Conservation (phyloP, 2,888 invertebrate genomes). For the Gastracanthus pulcherrimus region DNA sequence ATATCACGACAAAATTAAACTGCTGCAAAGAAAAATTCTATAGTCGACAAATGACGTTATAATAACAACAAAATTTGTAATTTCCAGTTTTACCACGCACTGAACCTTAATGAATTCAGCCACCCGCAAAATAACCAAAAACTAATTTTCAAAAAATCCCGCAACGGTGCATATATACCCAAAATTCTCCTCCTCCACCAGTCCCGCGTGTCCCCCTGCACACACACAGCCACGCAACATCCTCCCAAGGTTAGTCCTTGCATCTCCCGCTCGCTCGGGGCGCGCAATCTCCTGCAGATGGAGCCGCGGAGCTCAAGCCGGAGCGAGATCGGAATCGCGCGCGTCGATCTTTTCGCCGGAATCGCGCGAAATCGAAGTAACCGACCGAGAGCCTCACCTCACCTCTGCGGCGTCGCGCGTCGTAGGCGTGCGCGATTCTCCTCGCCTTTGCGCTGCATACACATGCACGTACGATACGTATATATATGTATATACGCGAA, state of each 20-base stretch:
- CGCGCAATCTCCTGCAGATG: conserved; percentile 24
- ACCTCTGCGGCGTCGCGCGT: conserved; percentile 15
- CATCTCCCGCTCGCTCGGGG: background rate
- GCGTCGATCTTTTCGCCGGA: conserved; percentile 40
- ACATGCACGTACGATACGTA: background rate
- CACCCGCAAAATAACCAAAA: no score
- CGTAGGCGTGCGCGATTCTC: conserved; percentile 52
- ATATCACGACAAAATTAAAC: no score
- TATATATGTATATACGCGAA: conserved; percentile 30
- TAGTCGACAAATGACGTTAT: no score
- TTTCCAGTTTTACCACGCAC: no score
- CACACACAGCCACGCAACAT: background rate
- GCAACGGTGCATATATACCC: no score
- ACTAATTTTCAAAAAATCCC: no score
- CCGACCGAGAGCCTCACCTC: conserved; percentile 34
- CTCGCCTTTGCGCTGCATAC: conserved; percentile 59
- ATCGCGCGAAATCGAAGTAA: conserved; percentile 51
- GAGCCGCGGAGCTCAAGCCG: background rate
- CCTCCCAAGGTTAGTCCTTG: background rate
- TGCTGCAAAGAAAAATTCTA: no score
- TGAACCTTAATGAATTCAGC: no score
- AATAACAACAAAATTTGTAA: no score
- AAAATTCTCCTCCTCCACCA: no score
- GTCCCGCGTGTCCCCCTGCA: no score
- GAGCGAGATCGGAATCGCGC: conserved; percentile 19